Base-by-base conservation (phyloP, 2,888 invertebrate species). In the Agriopis marginaria region DNA sequence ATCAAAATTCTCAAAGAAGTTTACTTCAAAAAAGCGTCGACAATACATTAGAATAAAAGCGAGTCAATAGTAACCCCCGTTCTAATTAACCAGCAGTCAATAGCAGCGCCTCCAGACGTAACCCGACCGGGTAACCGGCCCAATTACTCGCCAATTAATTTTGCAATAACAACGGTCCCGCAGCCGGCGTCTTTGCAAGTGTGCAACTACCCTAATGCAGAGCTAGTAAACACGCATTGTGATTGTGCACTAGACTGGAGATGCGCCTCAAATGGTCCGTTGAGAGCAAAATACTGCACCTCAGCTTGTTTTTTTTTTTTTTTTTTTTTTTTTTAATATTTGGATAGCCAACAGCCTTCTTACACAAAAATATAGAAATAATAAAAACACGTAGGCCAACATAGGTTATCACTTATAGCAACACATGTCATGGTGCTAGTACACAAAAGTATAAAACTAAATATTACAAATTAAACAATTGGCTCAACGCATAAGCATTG, bases 101-200 rank as follows among this genome's bases (percentile, higher is more conserved):
- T 90, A 89, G 84, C 92, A 91, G 90, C 84, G 87, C 89, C 91
- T 92, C 85, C 89, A 90, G 91, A 91, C 89, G 87, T 79, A 85
- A 82, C 81, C 83, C 84, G 85, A 79, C 83, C 85, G 82, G 85
- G 87, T 88, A 87, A 80, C 65, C 62, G 44, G 84, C 84, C 87
- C 92, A 91, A 92, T 92, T 92, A 92, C 83, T 87, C 92, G 91
- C 89, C 92, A 92, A 93, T 93, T 92, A 92, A 90, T 90, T 91
- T 89, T 86, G 90, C 87, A 89, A 92, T 91, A 91, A 89, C 89
- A 86, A 85, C 82, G 78, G 68, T 40, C 63, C 56, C 59, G 61
- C 53, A 67, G 68, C 58, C 65, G 56, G 61, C 73, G 64, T 69
- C 70, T 70, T 70, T 54, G 62, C 62, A 44, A 54, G 62, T 62